phyloP scores from a whole-genome alignment of 92 coral and sea anemone genomes.

The Porites lobata region DNA sequence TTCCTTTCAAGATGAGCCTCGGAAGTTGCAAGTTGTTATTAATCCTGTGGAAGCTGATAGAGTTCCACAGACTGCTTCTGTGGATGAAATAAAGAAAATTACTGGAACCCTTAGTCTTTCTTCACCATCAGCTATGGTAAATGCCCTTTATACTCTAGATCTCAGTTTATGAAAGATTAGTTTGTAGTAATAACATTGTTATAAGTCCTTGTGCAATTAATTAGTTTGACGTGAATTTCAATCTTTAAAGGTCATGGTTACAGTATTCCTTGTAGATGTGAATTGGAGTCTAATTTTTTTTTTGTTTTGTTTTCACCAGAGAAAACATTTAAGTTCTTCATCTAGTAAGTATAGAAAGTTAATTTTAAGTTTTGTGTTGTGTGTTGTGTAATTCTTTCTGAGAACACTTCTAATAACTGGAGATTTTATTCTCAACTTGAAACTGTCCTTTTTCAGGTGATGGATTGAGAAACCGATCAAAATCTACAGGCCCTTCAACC shows the following conservation, averaged over 20 bases:
- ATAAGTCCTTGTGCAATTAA: not conserved
- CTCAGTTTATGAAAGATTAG: no score
- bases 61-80: constrained; percentile 82
- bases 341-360: constrained; percentile 60
- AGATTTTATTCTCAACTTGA: not conserved
- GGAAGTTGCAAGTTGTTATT: constrained; percentile 89
- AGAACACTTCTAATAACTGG: no score
- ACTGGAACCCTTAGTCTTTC: constrained; percentile 88
- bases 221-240: no score
- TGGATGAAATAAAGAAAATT: constrained; percentile 96
- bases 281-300: not conserved
- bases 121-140: constrained; percentile 92
- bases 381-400: no score
- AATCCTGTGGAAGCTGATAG: constrained; percentile 89
- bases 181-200: no score
- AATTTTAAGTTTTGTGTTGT: not conserved
- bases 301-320: constrained; percentile 50
- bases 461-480: constrained; percentile 64
- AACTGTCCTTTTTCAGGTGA: constrained; percentile 48
- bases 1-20: constrained; percentile 87
- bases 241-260: no score
- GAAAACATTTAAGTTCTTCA: constrained; percentile 76
- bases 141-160: not conserved
- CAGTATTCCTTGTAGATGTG: not conserved
- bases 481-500: constrained; percentile 40